A percentile compares a stretch with the other conserved stretches of the same genome.
These are phyloP conservation scores for Phenganax subtilis DNA, from an alignment of 92 coral and sea anemone genomes.

Conservation along the genomic window DNA sequence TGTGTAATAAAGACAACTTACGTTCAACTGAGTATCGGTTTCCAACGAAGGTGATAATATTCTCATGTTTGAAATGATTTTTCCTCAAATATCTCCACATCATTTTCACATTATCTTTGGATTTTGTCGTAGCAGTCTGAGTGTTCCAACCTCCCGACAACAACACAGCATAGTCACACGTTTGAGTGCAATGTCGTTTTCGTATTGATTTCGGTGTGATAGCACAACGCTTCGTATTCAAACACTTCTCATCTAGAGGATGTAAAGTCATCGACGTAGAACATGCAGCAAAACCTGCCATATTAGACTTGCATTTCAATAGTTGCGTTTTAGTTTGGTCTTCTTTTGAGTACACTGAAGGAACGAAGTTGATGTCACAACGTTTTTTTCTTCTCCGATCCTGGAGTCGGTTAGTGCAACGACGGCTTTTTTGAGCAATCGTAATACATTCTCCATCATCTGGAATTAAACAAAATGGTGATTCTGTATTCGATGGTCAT, in stretches of 20 bases:
- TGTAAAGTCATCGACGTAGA: constrained; percentile 27
- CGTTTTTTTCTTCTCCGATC: constrained; percentile 57
- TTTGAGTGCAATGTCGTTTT: constrained; percentile 48
- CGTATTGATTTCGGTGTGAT: constrained; percentile 27
- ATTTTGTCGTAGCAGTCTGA: constrained; percentile 59
- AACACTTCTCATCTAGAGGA: constrained; percentile 48
- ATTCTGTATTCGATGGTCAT: too few relatives aligned
- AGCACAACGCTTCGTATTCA: constrained; percentile 66
- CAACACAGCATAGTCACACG: constrained; percentile 83
- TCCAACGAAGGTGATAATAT: constrained; percentile 73
- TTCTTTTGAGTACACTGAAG: constrained; percentile 61
- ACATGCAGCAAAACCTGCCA: constrained; percentile 66
- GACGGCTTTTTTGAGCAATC: constrained; percentile 64
- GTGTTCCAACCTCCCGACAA: constrained; percentile 82
- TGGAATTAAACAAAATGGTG: constrained; percentile 29
- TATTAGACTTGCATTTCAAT: constrained; percentile 56
- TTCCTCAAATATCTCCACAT: constrained; percentile 69
- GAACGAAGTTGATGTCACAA: constrained; percentile 85
- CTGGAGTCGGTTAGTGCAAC: constrained; percentile 64
- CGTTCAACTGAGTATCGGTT: constrained; percentile 72
- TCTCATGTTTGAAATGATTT: constrained; percentile 58
- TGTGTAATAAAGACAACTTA: constrained; percentile 53
- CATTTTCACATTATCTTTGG: constrained; percentile 59
- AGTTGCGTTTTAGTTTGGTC: constrained; percentile 46
- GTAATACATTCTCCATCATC: constrained; percentile 74